Evolutionary conservation across 2,888 invertebrate genomes (phyloP).

Genomic region (Sminthurinus aureus): DNA sequence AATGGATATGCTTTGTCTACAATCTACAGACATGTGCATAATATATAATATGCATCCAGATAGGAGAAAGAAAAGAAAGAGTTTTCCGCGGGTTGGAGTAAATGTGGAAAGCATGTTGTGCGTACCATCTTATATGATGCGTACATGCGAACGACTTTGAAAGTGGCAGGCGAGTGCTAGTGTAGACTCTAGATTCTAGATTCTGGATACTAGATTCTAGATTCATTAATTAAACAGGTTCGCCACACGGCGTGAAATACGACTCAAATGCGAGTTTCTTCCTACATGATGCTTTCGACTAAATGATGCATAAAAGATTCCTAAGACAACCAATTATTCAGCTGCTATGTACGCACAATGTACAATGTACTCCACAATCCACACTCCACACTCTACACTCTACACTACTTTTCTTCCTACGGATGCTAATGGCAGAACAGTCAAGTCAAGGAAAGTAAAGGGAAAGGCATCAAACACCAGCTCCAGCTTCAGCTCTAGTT

Average conservation of each 20-base stretch:
- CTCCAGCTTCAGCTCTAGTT: too few relatives aligned
- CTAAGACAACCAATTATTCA: slow-evolving; percentile 47
- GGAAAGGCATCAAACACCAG: not conserved
- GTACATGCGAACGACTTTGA: not conserved
- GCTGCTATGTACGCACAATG: not conserved
- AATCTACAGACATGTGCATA: too few relatives aligned
- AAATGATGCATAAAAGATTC: slow-evolving; percentile 48
- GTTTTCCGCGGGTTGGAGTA: too few relatives aligned
- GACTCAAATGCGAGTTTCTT: slow-evolving; percentile 11
- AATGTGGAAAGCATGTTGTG: too few relatives aligned
- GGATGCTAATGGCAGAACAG: not conserved
- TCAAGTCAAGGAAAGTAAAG: not conserved
- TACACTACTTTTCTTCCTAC: not conserved
- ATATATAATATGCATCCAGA: too few relatives aligned
- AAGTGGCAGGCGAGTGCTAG: not conserved
- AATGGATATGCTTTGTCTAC: too few relatives aligned
- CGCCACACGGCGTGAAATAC: slow-evolving; percentile 41
- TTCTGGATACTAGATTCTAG: not conserved
- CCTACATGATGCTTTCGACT: slow-evolving; percentile 37
- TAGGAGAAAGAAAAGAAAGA: not conserved
- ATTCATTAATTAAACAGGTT: slow-evolving; percentile 31
- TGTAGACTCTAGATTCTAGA: not conserved
- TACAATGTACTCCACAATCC: not conserved
- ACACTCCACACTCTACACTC: not conserved
- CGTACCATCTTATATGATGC: too few relatives aligned